A percentile compares a stretch with the other conserved stretches of the same genome.
Evolutionary conservation across 2,797 vertebrate species (phyloP).

Genomic region (Notoglanidium macrostoma): DNA sequence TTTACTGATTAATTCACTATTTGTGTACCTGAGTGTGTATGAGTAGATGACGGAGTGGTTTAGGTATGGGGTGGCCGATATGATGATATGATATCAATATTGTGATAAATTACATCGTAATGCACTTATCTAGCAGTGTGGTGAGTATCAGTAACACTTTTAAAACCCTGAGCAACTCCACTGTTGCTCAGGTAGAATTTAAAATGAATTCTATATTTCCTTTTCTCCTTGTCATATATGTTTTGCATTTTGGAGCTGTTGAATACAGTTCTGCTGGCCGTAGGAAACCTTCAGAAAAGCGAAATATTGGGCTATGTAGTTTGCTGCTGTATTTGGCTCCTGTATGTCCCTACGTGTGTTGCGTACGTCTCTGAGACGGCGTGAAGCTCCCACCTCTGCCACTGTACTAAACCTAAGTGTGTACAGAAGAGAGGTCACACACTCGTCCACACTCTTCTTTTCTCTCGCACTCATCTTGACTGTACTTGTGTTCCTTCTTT

Average conservation of each 20-base stretch:
- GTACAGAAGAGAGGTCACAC: slow-evolving; percentile 66
- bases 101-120: slow-evolving; percentile 16
- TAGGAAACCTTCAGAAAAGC: not conserved
- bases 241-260: no score
- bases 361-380: not conserved
- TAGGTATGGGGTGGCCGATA: not conserved
- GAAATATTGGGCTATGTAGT: not conserved
- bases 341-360: not conserved
- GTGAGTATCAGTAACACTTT: not conserved
- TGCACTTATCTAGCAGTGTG: not conserved
- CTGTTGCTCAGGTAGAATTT: not conserved
- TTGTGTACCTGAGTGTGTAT: not conserved
- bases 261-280: no score
- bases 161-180: not conserved
- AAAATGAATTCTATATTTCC: not conserved
- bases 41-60: not conserved
- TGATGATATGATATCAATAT: slow-evolving; percentile 12
- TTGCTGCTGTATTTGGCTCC: not conserved
- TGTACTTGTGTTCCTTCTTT: slow-evolving; percentile 58
- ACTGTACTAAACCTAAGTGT: not conserved
- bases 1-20: not conserved
- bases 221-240: no score
- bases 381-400: not conserved
- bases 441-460: slow-evolving; percentile 73
- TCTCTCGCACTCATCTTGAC: slow-evolving; percentile 72